A percentile compares a stretch with the other conserved stretches of the same genome.
phyloP scores from a whole-genome alignment of 2,888 invertebrate species.

The Clistopyga incitator region DNA sequence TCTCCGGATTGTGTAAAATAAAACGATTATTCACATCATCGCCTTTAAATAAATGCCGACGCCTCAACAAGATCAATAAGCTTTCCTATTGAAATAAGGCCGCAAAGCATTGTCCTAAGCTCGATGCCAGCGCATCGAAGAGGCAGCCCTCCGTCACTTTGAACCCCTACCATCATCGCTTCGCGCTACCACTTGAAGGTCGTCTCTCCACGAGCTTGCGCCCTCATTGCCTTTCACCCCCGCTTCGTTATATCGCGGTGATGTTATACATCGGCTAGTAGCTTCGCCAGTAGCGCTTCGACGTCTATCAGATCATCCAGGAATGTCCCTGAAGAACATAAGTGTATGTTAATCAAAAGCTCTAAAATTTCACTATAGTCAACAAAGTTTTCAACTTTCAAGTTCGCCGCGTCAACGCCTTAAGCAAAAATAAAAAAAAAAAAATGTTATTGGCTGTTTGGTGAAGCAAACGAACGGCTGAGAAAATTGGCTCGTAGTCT shows the following conservation, averaged over 20 bases:
- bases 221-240: constrained; percentile 51
- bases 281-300: constrained; percentile 31
- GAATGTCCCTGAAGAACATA: neutral
- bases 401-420: neutral
- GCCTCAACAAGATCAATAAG: neutral
- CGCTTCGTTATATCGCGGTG: constrained; percentile 6
- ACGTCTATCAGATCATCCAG: constrained; percentile 6
- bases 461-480: neutral
- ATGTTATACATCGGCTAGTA: constrained; percentile 18
- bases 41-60: neutral
- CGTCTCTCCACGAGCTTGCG: constrained; percentile 51
- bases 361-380: neutral
- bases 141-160: neutral
- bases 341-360: neutral
- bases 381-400: neutral
- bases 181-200: constrained; percentile 26
- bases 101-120: constrained; percentile 2
- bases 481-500: neutral
- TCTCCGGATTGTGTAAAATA: neutral
- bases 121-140: neutral
- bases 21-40: neutral
- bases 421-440: neutral
- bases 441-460: neutral
- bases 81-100: constrained; percentile 6
- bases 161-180: neutral